Conservation (phyloP, 2,797 vertebrate genomes). For the Onychomys leucogaster region DNA sequence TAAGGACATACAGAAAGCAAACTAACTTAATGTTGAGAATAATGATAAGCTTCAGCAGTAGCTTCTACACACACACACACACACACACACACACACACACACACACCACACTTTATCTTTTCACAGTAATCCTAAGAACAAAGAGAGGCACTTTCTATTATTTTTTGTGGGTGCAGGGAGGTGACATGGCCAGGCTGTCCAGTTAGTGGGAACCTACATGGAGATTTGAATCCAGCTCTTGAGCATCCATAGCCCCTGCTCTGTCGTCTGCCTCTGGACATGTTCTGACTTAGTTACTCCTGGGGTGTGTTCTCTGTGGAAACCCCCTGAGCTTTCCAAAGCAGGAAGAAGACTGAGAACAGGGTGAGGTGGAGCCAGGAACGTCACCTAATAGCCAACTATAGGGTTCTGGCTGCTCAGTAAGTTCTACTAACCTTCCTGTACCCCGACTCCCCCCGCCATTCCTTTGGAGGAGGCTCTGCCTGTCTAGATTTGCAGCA, state of each 20-base stretch:
- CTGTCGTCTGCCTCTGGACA: not conserved
- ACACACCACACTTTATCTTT: not conserved
- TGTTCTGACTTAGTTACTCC: not conserved
- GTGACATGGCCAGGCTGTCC: not conserved
- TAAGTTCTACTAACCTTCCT: not conserved
- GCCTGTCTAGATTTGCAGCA: not conserved
- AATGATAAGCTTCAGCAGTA: not conserved
- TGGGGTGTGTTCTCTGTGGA: not conserved
- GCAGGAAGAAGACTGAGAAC: not conserved
- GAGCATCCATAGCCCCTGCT: not conserved
- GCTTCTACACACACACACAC: not conserved
- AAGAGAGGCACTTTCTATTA: not conserved
- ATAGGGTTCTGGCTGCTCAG: not conserved
- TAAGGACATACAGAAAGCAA: not conserved
- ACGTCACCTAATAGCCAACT: not conserved
- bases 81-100: not conserved
- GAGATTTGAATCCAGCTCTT: not conserved
- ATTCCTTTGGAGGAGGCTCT: not conserved
- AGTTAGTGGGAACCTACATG: not conserved
- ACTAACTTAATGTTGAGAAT: not conserved
- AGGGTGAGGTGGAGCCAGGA: no score
- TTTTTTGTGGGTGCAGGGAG: not conserved
- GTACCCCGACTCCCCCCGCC: not conserved
- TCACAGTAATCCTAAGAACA: not conserved
- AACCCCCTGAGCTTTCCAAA: not conserved